These are phyloP conservation scores for Acronicta psi DNA, from an alignment of 2,888 invertebrate species.

Conservation along the genomic window DNA sequence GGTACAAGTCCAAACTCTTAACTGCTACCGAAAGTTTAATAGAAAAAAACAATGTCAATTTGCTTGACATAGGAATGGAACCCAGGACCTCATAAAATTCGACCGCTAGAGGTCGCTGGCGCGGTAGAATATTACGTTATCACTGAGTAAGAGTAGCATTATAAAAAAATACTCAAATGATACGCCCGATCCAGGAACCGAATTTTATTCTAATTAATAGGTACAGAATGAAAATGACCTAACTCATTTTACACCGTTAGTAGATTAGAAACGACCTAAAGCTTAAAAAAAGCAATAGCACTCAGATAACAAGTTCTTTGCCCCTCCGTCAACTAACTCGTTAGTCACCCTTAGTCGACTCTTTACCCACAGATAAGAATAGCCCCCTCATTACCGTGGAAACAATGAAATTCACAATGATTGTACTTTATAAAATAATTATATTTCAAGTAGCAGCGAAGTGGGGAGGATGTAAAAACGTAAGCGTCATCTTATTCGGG, in stretches of 20 bases:
- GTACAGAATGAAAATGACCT: too few relatives aligned
- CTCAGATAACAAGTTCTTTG: slow-evolving; percentile 36
- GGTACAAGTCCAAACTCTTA: too few relatives aligned
- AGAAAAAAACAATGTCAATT: too few relatives aligned
- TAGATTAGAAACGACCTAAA: neutral
- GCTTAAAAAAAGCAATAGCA: slow-evolving; percentile 7
- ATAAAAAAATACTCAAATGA: too few relatives aligned
- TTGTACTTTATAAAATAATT: slow-evolving; percentile 55
- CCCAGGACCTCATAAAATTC: too few relatives aligned
- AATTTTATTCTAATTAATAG: too few relatives aligned
- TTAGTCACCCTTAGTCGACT: slow-evolving; percentile 52
- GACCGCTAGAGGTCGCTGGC: too few relatives aligned
- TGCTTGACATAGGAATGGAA: too few relatives aligned
- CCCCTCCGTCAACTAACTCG: slow-evolving; percentile 49
- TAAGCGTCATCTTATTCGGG: slow-evolving; percentile 49
- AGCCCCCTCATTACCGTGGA: slow-evolving; percentile 55
- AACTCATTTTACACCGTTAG: neutral
- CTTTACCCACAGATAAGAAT: slow-evolving; percentile 46
- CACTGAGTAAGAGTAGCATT: too few relatives aligned
- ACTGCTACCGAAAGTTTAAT: too few relatives aligned
- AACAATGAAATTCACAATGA: slow-evolving; percentile 57
- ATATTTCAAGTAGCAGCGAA: slow-evolving; percentile 49
- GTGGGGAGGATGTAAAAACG: slow-evolving; percentile 38
- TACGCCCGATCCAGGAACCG: too few relatives aligned
- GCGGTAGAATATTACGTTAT: too few relatives aligned